Evolutionary conservation across 2,888 invertebrate genomes (phyloP), one percentile per base, ranked within the genome.

Genomic region (Toxonevra muliebris): DNA sequence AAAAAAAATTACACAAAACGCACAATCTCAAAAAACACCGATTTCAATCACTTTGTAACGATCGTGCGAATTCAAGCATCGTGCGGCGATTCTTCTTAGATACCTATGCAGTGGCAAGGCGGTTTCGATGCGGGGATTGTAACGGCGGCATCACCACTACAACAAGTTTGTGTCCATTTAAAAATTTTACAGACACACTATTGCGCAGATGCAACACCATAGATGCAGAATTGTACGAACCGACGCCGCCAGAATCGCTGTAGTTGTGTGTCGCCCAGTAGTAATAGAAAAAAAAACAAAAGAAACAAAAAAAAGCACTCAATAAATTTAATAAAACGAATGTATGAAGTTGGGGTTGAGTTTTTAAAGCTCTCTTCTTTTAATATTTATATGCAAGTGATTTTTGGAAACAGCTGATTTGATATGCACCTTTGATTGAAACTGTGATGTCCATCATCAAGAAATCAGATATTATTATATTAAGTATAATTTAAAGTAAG

Each of bases 21-120:
- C 54, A 20, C 69, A 64, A 69, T 61, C 58, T 69, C 70, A 59
- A 66, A 45, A 63, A 42, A 20, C 20, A 7, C 30, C 30, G 43
- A 65, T 65, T 42, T 41, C 58, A 59, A 65, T 50, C 64, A 41
- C 8, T 19, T 58, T 57, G 43, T 55, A 5, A n/a, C 12, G 52
- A 30, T 41, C 58, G 40, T 10, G 3, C n/a, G 19, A 9, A 17
- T 61, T n/a, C 54, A 30, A 30, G 30, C 30, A 30, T 13, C 19
- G 40, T 12, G 43, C 40, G 48, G 12, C 40, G 30, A 19, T 55
- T 42, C n/a, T n/a, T n/a, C n/a, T 30, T 30, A 30, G 30, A 4
- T 30, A 30, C 30, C 30, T 30, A 30, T 30, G 30, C 30, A 30
- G 30, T 30, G 30, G 30, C 30, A 7, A 30, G 30, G 30, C 30